phyloP scores from a whole-genome alignment of 2,888 invertebrate genomes.

The Heliconius erato region DNA sequence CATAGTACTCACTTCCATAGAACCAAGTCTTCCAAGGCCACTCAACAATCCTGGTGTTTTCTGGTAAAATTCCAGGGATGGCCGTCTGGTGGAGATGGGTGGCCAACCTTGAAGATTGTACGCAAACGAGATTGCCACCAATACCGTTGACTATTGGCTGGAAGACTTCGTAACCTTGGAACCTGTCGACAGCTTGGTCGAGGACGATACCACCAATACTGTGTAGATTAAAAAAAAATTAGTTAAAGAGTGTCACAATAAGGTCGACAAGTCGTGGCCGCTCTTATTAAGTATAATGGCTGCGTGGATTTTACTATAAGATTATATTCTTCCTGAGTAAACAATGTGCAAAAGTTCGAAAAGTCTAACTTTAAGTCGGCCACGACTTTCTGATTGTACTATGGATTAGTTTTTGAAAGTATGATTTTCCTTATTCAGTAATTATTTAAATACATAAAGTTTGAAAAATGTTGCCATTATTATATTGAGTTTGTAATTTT shows the following conservation, averaged over 20 bases:
- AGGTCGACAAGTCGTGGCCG: too few species aligned
- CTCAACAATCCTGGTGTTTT: conserved; percentile 90
- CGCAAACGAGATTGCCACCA: conserved; percentile 95
- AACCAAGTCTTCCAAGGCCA: conserved; percentile 93
- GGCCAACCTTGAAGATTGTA: conserved; percentile 95
- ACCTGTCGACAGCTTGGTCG: conserved; percentile 91
- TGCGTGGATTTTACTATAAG: too few species aligned
- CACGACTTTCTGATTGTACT: too few species aligned
- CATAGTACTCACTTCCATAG: conserved; percentile 87
- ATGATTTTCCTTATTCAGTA: too few species aligned
- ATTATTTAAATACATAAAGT: too few species aligned
- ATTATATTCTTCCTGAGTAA: too few species aligned
- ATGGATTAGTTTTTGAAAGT: too few species aligned
- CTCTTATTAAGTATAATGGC: too few species aligned
- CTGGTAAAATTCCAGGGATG: conserved; percentile 91
- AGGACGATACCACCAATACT: conserved; percentile 96
- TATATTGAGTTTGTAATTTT: too few species aligned
- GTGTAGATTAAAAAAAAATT: neutral
- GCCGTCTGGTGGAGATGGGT: conserved; percentile 95
- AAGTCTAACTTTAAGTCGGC: too few species aligned
- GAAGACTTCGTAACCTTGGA: conserved; percentile 92
- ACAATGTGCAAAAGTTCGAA: too few species aligned
- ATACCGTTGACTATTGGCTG: conserved; percentile 97
- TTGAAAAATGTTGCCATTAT: too few species aligned
- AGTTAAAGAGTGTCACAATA: neutral